Percentiles rank a stretch among this genome's conserved stretches.
These are phyloP conservation scores for Zaprionus lineosus DNA, from an alignment of 2,888 invertebrate genomes.

Conservation along the genomic window DNA sequence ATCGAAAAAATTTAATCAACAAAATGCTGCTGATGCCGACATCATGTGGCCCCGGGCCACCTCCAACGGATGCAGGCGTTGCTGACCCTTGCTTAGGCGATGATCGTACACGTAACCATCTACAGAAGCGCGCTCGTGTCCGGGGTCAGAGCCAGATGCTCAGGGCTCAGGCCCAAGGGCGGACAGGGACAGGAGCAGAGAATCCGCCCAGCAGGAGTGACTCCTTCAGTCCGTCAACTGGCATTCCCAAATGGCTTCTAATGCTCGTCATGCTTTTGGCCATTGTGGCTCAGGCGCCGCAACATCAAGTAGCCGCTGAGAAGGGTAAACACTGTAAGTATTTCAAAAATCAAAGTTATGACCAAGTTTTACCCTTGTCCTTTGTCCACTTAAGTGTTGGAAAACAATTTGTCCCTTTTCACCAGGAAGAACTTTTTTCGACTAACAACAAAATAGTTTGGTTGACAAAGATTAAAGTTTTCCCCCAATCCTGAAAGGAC, in stretches of 20 bases:
- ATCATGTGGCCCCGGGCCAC: slow-evolving; percentile 82
- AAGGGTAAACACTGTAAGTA: slow-evolving; percentile 83
- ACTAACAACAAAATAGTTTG: slow-evolving; percentile 30
- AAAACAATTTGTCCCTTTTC: slow-evolving; percentile 45
- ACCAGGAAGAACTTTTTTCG: slow-evolving; percentile 2
- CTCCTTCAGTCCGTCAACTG: slow-evolving; percentile 30
- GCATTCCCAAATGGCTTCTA: slow-evolving; percentile 80
- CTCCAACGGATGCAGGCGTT: slow-evolving; percentile 37
- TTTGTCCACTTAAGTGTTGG: slow-evolving; percentile 33
- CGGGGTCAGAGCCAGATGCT: too few species aligned
- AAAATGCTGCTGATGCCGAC: slow-evolving; percentile 81
- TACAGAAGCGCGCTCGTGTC: too few species aligned
- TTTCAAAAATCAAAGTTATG: slow-evolving; percentile 44
- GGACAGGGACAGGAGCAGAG: too few species aligned
- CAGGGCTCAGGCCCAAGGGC: too few species aligned
- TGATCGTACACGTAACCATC: slow-evolving; percentile 32
- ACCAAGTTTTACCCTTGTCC: slow-evolving; percentile 49
- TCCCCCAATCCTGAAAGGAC: slow-evolving; percentile 1
- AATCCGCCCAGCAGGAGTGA: slow-evolving; percentile 3
- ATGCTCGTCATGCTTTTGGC: slow-evolving; percentile 79
- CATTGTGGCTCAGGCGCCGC: slow-evolving; percentile 75
- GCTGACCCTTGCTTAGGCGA: slow-evolving; percentile 38
- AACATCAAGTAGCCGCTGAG: slow-evolving; percentile 81
- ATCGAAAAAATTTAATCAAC: slow-evolving; percentile 48
- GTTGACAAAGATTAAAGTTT: slow-evolving; percentile 33